Conservation (phyloP, 2,113 vertebrate species). For the Brevimyrus niger region DNA sequence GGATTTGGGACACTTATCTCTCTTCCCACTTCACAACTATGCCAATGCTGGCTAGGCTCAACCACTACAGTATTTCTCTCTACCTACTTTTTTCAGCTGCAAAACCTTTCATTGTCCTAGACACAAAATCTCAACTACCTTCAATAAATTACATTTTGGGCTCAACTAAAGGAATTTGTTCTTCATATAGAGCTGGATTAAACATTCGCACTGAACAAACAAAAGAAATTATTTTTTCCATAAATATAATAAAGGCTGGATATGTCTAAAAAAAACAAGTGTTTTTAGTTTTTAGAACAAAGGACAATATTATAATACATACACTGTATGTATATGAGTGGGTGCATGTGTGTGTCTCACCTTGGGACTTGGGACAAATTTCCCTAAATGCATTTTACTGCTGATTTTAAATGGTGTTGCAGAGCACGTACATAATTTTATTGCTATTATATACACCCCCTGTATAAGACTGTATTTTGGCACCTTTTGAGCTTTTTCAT, state of each 20-base stretch:
- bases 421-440: constrained; percentile 25
- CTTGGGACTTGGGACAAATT: constrained; percentile 20
- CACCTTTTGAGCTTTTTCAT: not conserved
- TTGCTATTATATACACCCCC: constrained; percentile 31
- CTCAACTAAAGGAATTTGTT: not conserved
- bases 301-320: not conserved
- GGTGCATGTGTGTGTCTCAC: not conserved
- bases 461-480: constrained; percentile 28
- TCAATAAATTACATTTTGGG: not conserved
- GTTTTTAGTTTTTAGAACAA: not conserved
- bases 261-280: not conserved
- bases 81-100: not conserved
- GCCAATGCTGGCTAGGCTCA: not conserved
- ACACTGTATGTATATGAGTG: not conserved
- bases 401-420: constrained; percentile 18
- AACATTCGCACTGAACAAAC: not conserved
- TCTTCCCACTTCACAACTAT: constrained; percentile 7
- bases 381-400: not conserved
- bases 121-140: not conserved
- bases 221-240: not conserved
- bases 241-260: not conserved
- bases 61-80: constrained; percentile 8
- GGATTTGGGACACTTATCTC: not conserved
- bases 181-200: not conserved
- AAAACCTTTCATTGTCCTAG: not conserved